A percentile compares a stretch with the other conserved stretches of the same genome.
Evolutionary conservation across 1,140 invertebrate species (phyloP).

Genomic region (Lethrus apterus): DNA sequence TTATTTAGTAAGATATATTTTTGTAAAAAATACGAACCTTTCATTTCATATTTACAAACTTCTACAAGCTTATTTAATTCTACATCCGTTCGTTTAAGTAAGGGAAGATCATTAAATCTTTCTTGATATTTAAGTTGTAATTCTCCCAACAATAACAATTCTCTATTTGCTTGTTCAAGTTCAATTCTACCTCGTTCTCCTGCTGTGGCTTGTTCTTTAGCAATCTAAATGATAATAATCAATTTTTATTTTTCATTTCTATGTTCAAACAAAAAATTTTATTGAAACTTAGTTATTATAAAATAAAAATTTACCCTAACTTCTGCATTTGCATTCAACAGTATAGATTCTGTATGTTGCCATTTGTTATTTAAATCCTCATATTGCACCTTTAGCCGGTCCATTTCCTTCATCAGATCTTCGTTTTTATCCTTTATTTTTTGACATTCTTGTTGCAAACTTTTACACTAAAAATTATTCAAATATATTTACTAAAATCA

Average conservation of each 20-base stretch:
- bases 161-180: constrained; percentile 38
- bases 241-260: background rate
- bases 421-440: constrained; percentile 24
- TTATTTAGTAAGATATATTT: constrained; percentile 30
- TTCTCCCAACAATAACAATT: constrained; percentile 42
- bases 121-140: constrained; percentile 45
- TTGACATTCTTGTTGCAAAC: constrained; percentile 38
- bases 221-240: constrained; percentile 25
- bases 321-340: constrained; percentile 37
- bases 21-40: constrained; percentile 18
- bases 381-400: constrained; percentile 28
- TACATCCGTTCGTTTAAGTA: constrained; percentile 37
- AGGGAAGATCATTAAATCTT: constrained; percentile 41
- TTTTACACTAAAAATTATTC: constrained; percentile 38
- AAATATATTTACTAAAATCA: no score
- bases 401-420: constrained; percentile 24
- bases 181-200: constrained; percentile 37
- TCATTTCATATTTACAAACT: constrained; percentile 42
- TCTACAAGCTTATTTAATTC: constrained; percentile 42
- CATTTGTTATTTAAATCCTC: constrained; percentile 29
- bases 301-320: constrained; percentile 36
- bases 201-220: constrained; percentile 35
- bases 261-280: constrained; percentile 1
- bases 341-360: constrained; percentile 31
- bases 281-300: background rate